A percentile compares a stretch with the other conserved stretches of the same genome.
phyloP scores from a whole-genome alignment of 2,888 invertebrate genomes.

The Helleia helle region DNA sequence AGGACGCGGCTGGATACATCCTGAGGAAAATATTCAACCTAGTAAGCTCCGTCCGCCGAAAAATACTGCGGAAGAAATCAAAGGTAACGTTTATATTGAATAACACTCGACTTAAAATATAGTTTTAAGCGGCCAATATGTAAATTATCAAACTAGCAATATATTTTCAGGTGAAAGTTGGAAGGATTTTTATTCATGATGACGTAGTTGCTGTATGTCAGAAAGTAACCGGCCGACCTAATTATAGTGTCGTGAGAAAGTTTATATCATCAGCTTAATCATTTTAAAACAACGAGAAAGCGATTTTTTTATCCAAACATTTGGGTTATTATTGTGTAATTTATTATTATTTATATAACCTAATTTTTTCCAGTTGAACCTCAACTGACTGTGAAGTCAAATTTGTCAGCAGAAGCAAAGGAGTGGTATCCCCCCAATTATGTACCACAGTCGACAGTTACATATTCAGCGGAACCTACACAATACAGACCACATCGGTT shows the following conservation, averaged over 20 bases:
- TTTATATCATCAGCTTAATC: neutral
- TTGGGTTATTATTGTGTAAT: too few species aligned
- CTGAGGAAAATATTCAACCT: slow-evolving; percentile 53
- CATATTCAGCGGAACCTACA: slow-evolving; percentile 42
- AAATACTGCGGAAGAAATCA: slow-evolving; percentile 44
- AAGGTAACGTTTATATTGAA: slow-evolving; percentile 33
- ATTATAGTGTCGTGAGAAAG: neutral
- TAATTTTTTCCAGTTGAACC: too few species aligned
- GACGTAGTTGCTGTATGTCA: slow-evolving; percentile 56
- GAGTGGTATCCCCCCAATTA: slow-evolving; percentile 76
- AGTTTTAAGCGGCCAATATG: slow-evolving; percentile 1
- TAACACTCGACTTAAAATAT: neutral
- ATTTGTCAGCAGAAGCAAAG: slow-evolving; percentile 72
- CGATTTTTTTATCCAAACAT: neutral
- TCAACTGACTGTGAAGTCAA: slow-evolving; percentile 59
- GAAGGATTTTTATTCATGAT: slow-evolving; percentile 59
- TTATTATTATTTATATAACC: too few species aligned
- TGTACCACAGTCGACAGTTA: slow-evolving; percentile 41
- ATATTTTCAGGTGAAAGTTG: slow-evolving; percentile 60
- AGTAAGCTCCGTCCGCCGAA: slow-evolving; percentile 62
- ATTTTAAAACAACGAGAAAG: neutral
- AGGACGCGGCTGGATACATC: slow-evolving; percentile 67
- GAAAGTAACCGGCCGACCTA: slow-evolving; percentile 30
- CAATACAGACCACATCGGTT: slow-evolving; percentile 48
- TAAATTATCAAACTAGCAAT: slow-evolving; percentile 4